These are phyloP conservation scores for Ardeotis arabs DNA, from an alignment of 2,113 vertebrate species.

Conservation along the genomic window DNA sequence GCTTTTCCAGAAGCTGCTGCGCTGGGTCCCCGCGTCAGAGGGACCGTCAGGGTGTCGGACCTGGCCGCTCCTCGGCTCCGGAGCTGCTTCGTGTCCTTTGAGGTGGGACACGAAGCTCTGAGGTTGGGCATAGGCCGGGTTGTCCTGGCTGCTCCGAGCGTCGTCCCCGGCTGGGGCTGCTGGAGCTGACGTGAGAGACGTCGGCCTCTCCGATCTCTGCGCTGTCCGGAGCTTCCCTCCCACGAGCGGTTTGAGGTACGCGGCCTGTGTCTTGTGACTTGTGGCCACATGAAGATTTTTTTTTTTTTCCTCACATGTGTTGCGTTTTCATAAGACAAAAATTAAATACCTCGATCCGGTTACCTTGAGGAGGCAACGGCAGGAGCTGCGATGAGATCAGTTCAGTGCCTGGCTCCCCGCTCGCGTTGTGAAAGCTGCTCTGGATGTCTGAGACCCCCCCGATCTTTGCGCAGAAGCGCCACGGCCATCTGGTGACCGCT, in stretches of 20 bases:
- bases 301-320: fast-evolving
- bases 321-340: neutral
- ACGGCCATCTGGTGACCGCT: neutral
- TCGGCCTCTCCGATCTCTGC: no score
- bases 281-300: neutral
- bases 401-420: neutral
- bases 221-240: neutral
- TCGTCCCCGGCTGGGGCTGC: neutral
- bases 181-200: neutral
- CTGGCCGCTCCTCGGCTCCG: fast-evolving
- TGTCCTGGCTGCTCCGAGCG: neutral
- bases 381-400: neutral
- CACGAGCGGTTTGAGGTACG: fast-evolving
- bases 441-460: fast-evolving
- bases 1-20: neutral
- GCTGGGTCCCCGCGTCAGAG: no score
- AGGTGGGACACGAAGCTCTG: neutral
- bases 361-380: neutral
- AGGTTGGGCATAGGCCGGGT: neutral
- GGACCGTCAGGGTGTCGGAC: no score
- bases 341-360: neutral
- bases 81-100: neutral
- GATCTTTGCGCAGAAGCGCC: neutral
- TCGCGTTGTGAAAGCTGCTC: neutral
- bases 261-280: neutral